Conservation (phyloP, 2,797 vertebrate genomes). For the Bovichtus diacanthus region DNA sequence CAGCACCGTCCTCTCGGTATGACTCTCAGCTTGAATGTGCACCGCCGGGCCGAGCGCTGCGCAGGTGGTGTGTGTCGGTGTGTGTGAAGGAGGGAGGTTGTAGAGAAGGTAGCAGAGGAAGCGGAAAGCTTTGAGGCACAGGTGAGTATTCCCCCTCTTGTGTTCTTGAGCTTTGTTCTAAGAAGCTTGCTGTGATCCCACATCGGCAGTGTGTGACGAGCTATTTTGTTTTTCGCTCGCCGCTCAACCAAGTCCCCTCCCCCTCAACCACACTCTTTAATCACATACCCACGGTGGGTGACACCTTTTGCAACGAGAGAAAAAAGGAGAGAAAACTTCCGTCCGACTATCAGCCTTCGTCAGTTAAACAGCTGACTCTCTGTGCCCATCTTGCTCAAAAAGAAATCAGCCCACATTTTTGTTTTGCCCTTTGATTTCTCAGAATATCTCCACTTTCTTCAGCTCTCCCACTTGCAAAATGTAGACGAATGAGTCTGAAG, state of each 20-base stretch:
- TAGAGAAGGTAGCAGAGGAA: constrained; percentile 38
- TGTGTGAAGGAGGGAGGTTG: constrained; percentile 19
- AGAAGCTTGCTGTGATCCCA: constrained; percentile 73
- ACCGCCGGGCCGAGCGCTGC: not conserved
- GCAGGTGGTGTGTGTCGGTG: constrained; percentile 46
- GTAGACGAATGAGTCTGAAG: constrained; percentile 8
- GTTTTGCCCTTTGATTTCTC: constrained; percentile 16
- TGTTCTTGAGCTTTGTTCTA: constrained; percentile 59
- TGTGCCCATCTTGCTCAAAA: not conserved
- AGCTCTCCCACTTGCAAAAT: constrained; percentile 7
- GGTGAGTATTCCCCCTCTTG: constrained; percentile 56
- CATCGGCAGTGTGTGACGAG: constrained; percentile 48
- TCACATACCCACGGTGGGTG: constrained; percentile 52
- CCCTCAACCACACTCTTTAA: constrained; percentile 67
- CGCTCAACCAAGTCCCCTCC: constrained; percentile 53
- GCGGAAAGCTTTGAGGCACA: constrained; percentile 44
- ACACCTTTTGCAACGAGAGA: constrained; percentile 38
- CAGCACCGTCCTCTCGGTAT: constrained; percentile 69
- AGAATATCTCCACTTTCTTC: not conserved
- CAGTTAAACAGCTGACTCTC: constrained; percentile 2
- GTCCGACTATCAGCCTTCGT: not conserved
- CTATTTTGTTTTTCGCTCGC: constrained; percentile 49
- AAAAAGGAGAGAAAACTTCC: constrained; percentile 16
- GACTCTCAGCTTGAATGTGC: constrained; percentile 44
- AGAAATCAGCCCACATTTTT: not conserved